These are phyloP conservation scores for Speoplatyrhinus poulsoni DNA, from an alignment of 2,113 vertebrate species.

Conservation along the genomic window DNA sequence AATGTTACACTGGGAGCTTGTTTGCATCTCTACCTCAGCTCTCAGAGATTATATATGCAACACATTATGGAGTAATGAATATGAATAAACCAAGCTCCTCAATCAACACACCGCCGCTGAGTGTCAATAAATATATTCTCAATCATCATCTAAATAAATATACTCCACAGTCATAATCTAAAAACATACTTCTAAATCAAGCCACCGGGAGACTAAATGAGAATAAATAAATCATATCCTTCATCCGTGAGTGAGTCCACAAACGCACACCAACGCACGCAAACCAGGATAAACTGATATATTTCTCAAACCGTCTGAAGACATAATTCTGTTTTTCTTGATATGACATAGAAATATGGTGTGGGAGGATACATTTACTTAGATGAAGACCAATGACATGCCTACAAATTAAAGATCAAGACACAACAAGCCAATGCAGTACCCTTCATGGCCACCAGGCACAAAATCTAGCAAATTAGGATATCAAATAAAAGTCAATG, in stretches of 20 bases:
- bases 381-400: too few species aligned
- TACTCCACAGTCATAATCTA: conserved; percentile 33
- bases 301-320: not conserved
- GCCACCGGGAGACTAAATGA: not conserved
- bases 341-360: too few species aligned
- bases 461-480: too few species aligned
- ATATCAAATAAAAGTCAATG: too few species aligned
- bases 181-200: conserved; percentile 17
- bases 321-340: too few species aligned
- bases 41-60: conserved; percentile 71
- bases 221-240: not conserved
- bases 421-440: too few species aligned
- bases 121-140: conserved; percentile 55
- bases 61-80: conserved; percentile 73
- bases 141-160: conserved; percentile 49
- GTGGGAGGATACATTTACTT: too few species aligned
- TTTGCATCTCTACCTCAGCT: conserved; percentile 68
- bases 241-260: not conserved
- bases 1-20: conserved; percentile 72
- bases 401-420: too few species aligned
- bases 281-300: not conserved
- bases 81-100: conserved; percentile 66
- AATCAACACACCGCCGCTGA: conserved; percentile 59
- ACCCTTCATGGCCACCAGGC: too few species aligned
- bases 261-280: not conserved